phyloP scores from a whole-genome alignment of 2,797 vertebrate species.

The Danio aesculapii region DNA sequence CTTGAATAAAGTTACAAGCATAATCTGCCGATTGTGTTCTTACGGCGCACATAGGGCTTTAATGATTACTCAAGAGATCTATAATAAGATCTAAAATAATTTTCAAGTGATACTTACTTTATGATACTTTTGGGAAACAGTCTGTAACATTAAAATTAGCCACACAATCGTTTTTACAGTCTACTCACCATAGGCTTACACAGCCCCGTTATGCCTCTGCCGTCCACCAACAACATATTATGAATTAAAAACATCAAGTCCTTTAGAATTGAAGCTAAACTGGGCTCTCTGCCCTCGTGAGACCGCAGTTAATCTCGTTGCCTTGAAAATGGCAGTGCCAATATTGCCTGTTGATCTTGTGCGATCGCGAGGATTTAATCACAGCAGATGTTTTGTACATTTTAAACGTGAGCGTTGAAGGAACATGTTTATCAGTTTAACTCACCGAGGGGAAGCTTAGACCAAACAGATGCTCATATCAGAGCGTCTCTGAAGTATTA shows the following conservation, averaged over 20 bases:
- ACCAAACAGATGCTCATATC: constrained; percentile 62
- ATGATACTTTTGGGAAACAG: too few species aligned
- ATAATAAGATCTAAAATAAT: too few species aligned
- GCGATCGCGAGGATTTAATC: constrained; percentile 39
- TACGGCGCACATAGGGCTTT: too few species aligned
- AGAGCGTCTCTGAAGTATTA: constrained; percentile 72
- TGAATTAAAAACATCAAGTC: constrained; percentile 30
- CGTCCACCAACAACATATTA: constrained; percentile 31
- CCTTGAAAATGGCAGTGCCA: constrained; percentile 47
- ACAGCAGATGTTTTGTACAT: constrained; percentile 43
- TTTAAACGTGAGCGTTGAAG: constrained; percentile 37
- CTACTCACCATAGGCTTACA: too few species aligned
- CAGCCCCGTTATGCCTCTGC: constrained; percentile 33
- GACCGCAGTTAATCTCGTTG: constrained; percentile 28
- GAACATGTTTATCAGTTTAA: constrained; percentile 54
- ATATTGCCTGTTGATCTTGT: constrained; percentile 40
- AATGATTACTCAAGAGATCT: too few species aligned
- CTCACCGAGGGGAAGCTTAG: constrained; percentile 55
- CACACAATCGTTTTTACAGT: too few species aligned
- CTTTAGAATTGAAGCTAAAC: background rate
- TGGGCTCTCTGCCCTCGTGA: background rate
- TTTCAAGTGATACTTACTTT: too few species aligned
- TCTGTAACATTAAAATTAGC: too few species aligned
- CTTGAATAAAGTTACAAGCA: too few species aligned
- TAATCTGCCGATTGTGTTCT: too few species aligned